A percentile compares a stretch with the other conserved stretches of the same genome.
Conservation (phyloP, 2,888 invertebrate genomes). For the Ichneumoninae sp. region DNA sequence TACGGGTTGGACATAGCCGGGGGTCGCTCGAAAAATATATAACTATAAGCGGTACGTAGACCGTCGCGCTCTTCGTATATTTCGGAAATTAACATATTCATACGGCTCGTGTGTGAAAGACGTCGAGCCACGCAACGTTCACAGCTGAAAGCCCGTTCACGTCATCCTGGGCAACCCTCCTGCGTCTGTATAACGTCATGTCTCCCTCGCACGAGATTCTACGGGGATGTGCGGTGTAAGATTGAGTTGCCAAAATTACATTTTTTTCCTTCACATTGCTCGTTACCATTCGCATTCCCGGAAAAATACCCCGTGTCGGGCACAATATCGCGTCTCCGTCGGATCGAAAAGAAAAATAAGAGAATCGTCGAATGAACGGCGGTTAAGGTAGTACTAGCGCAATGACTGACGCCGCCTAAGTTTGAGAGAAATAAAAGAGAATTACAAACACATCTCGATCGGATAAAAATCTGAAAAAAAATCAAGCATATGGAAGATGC, state of each 20-base stretch:
- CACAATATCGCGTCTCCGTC: not conserved
- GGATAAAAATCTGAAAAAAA: no score
- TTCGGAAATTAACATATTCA: slow-evolving; percentile 69
- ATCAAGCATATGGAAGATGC: no score
- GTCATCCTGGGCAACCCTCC: slow-evolving; percentile 40
- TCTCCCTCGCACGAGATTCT: slow-evolving; percentile 14
- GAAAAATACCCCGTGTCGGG: not conserved
- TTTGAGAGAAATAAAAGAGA: no score
- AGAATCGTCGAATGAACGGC: not conserved
- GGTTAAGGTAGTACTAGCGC: no score
- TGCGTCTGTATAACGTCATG: not conserved
- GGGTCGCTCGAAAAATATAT: not conserved
- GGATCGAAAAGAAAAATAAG: not conserved
- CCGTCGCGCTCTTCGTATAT: slow-evolving; percentile 44
- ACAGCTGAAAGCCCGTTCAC: slow-evolving; percentile 35
- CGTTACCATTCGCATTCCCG: not conserved
- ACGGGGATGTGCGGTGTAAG: slow-evolving; percentile 5
- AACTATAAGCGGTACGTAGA: not conserved
- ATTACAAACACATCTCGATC: no score
- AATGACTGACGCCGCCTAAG: no score
- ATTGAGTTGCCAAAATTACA: slow-evolving; percentile 54
- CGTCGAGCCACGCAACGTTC: slow-evolving; percentile 20
- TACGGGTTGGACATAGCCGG: slow-evolving; percentile 10
- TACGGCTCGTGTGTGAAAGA: slow-evolving; percentile 28
- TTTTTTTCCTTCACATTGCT: slow-evolving; percentile 12